Evolutionary conservation across 2,113 vertebrate genomes (phyloP).

Genomic region (Carlito syrichta): DNA sequence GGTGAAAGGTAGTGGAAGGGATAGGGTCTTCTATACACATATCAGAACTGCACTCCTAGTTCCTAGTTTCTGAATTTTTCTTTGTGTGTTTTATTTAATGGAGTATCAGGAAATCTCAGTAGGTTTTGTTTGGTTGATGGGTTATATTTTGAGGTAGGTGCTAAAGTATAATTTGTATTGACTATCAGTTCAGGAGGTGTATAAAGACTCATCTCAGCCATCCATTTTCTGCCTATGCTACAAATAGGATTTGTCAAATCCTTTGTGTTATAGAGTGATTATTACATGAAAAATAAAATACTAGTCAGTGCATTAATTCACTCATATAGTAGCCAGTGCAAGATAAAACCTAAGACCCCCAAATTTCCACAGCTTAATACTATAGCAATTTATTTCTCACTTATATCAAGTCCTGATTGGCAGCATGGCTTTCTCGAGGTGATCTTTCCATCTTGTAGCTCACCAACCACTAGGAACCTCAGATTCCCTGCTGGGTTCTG

Average conservation of each 20-base stretch:
- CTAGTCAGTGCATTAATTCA: not conserved
- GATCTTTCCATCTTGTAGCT: not conserved
- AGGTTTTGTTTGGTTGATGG: not conserved
- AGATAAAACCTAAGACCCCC: not conserved
- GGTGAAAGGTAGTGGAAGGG: not conserved
- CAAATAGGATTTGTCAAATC: not conserved
- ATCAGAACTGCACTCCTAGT: not conserved
- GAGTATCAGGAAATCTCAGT: not conserved
- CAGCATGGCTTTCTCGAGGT: not conserved
- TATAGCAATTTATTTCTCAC: not conserved
- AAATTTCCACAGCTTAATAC: not conserved
- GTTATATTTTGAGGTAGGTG: not conserved
- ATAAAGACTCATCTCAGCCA: not conserved
- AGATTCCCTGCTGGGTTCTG: not conserved
- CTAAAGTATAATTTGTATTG: not conserved
- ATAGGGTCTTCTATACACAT: not conserved
- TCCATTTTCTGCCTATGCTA: not conserved
- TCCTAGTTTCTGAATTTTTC: not conserved
- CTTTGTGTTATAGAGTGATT: not conserved
- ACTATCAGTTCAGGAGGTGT: not conserved
- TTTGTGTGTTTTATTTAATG: not conserved
- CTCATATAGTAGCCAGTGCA: not conserved
- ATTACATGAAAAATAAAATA: not conserved
- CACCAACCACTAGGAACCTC: not conserved
- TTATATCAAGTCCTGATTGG: not conserved